Evolutionary conservation across 2,797 vertebrate genomes (phyloP).

Genomic region (Gymnopithys bicolor): DNA sequence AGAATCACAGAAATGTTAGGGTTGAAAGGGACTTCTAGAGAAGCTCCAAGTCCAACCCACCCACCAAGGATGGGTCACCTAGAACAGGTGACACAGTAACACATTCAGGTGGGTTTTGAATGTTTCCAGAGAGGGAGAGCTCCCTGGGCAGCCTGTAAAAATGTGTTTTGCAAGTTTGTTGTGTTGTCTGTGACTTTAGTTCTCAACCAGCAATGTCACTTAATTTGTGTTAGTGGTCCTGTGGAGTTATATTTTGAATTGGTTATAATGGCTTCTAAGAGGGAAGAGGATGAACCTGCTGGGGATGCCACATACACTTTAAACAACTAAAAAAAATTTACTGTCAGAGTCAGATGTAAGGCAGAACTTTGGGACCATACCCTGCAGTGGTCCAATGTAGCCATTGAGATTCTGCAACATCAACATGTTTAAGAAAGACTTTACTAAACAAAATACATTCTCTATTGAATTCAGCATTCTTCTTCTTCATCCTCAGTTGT

Average conservation of each 20-base stretch:
- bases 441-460: background rate
- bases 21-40: background rate
- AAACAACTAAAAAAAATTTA: background rate
- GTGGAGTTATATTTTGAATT: background rate
- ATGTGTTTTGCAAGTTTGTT: background rate
- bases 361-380: background rate
- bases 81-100: background rate
- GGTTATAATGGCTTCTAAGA: background rate
- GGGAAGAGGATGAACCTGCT: background rate
- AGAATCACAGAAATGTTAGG: background rate
- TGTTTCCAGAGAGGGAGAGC: background rate
- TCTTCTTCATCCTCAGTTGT: background rate
- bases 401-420: background rate
- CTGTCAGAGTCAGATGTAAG: background rate
- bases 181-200: background rate
- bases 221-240: background rate
- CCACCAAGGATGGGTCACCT: background rate
- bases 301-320: rapidly evolving
- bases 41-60: background rate
- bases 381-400: background rate
- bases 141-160: background rate
- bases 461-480: background rate
- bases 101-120: background rate
- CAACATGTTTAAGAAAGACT: background rate
- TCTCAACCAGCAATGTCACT: background rate